Percentiles rank a stretch among this genome's conserved stretches.
These are phyloP conservation scores for Panthera tigris DNA, from an alignment of 2,113 vertebrate species.

Conservation along the genomic window DNA sequence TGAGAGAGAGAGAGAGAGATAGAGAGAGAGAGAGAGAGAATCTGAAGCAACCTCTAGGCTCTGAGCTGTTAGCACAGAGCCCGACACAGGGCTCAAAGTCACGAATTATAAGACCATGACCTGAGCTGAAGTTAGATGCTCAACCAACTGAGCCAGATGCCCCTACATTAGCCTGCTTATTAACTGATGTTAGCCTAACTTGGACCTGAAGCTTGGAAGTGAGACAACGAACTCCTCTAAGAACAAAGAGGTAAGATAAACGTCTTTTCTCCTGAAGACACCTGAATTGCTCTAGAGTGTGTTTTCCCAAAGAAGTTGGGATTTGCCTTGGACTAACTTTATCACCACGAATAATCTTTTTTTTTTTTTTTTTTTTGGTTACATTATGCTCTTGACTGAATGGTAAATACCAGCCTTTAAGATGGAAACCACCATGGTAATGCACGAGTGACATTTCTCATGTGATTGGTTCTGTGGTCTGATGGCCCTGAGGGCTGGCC, in stretches of 20 bases:
- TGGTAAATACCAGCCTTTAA: constrained; percentile 3
- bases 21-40: too few relatives aligned
- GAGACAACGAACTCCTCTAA: neutral
- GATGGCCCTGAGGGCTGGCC: neutral
- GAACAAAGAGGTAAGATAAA: neutral
- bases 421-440: neutral
- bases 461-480: neutral
- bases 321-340: constrained; percentile 4
- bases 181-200: neutral
- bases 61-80: too few relatives aligned
- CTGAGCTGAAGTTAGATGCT: too few relatives aligned
- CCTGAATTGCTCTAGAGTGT: neutral
- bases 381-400: neutral
- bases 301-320: neutral
- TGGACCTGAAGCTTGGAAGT: constrained; percentile 19
- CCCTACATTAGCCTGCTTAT: neutral
- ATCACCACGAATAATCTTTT: neutral
- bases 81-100: too few relatives aligned
- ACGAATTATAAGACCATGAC: too few relatives aligned
- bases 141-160: too few relatives aligned
- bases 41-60: too few relatives aligned
- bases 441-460: neutral
- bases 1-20: too few relatives aligned
- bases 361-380: neutral
- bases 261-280: constrained; percentile 13